Evolutionary conservation across 2,888 invertebrate species (phyloP), one percentile per base, ranked within the genome.

Genomic region (Drosophila testacea): DNA sequence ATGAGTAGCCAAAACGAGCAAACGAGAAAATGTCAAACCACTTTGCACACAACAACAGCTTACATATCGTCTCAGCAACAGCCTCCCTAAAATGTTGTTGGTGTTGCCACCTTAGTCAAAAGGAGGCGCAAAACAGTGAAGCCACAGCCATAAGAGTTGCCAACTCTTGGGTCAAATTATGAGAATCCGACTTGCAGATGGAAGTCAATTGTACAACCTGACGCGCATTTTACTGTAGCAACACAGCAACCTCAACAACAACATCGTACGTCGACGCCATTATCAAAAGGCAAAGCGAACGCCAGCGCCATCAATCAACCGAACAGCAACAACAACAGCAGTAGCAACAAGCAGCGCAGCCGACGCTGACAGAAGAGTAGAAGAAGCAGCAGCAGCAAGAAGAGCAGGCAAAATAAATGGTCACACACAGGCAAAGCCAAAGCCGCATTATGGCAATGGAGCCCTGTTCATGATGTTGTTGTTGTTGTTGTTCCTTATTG

Each of bases 21-120:
- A 78, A 76, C 75, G 84, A 84, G 85, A 84, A 84, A 84, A 84
- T 84, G 83, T 84, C 83, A 84, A 84, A 84, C 81, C 83, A 82
- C 84, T 82, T 82, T 78, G 77, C 77, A 79, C 77, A 84, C 22
- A 22, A 22, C 22, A 22, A 22, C 22, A 22, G 2, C 22, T 2
- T 22, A 22, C 22, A 22, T 22, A 22, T 2, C 2, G 22, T 3
- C 70, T 76, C 70, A 68, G 42, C 70, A 56, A 48, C 61, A 66
- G 30, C 52, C 41, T 32, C 42, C 38, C 60, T 16, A 56, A 57
- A 42, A 30, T 32, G 13, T 47, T 30, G 41, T 46, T 57, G 48
- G 38, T 36, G 50, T 62, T 74, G 74, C 74, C 70, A 74, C 70
- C 83, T 84, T 74, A 42, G 61, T 48, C 7, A 27, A 32, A 32